These are phyloP conservation scores for Tautogolabrus adspersus DNA, from an alignment of 2,113 vertebrate genomes.

Conservation along the genomic window DNA sequence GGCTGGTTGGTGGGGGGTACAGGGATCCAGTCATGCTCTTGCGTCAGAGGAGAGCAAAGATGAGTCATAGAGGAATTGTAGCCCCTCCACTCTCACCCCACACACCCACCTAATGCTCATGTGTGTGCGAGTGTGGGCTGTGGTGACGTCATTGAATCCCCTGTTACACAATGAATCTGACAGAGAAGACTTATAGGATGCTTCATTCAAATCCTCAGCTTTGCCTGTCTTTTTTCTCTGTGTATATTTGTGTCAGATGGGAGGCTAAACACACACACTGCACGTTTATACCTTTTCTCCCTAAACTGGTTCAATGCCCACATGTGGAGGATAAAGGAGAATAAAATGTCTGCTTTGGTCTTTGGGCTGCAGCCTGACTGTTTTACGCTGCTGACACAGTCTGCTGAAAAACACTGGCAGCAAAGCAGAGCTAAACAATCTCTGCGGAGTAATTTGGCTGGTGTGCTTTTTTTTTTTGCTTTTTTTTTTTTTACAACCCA, in stretches of 20 bases:
- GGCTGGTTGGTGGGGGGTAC: slow-evolving; percentile 24
- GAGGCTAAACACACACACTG: neutral
- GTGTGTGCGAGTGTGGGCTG: slow-evolving; percentile 28
- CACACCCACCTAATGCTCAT: neutral
- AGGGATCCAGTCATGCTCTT: slow-evolving; percentile 70
- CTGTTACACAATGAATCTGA: slow-evolving; percentile 66
- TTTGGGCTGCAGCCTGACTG: slow-evolving; percentile 7
- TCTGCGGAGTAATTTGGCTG: slow-evolving; percentile 35
- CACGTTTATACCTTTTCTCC: slow-evolving; percentile 17
- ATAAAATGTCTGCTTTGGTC: slow-evolving; percentile 23
- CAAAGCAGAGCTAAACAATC: slow-evolving; percentile 35
- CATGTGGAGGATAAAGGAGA: slow-evolving; percentile 35
- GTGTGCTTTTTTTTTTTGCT: neutral
- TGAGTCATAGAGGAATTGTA: slow-evolving; percentile 78
- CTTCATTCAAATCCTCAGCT: slow-evolving; percentile 37
- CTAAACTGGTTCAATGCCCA: slow-evolving; percentile 30
- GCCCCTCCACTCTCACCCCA: slow-evolving; percentile 24
- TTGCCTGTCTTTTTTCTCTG: neutral
- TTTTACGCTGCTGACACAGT: slow-evolving; percentile 30
- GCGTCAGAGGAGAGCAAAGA: slow-evolving; percentile 76
- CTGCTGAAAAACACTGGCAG: slow-evolving; percentile 18
- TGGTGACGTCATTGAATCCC: slow-evolving; percentile 71
- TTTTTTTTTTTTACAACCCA: slow-evolving; percentile 16
- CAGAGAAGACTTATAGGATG: slow-evolving; percentile 42
- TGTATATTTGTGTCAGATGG: neutral